Percentiles rank a stretch among this genome's conserved stretches.
Evolutionary conservation across 2,113 vertebrate species (phyloP).

Genomic region (Pterophyllum scalare): DNA sequence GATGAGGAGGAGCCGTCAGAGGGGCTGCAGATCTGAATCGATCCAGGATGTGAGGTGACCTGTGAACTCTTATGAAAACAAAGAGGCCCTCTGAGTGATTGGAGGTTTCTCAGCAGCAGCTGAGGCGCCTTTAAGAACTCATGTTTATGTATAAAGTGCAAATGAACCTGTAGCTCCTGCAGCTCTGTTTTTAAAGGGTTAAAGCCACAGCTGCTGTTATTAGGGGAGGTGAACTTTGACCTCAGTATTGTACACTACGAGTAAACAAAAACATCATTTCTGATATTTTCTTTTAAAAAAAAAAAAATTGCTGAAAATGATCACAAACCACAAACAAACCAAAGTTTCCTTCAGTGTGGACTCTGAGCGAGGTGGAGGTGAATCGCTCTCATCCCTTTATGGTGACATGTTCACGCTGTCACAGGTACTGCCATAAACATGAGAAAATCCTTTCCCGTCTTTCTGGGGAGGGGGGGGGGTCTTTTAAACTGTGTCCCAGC

Average conservation of each 20-base stretch:
- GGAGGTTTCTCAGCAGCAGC: neutral
- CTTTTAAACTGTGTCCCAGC: neutral
- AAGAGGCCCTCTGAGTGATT: neutral
- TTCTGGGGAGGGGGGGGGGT: neutral
- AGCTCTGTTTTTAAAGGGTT: neutral
- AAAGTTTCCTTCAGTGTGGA: neutral
- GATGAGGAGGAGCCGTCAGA: neutral
- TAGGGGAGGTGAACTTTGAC: neutral
- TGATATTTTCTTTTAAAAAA: neutral
- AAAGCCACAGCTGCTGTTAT: neutral
- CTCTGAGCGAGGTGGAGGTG: neutral
- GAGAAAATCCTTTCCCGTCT: neutral
- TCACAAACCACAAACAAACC: fast-evolving
- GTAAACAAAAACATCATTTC: neutral
- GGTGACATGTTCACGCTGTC: neutral
- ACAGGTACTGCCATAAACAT: neutral
- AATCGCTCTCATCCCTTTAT: neutral
- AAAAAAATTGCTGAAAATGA: neutral
- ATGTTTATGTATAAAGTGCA: neutral
- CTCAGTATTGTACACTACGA: neutral
- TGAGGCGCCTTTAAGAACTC: neutral
- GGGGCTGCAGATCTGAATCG: neutral
- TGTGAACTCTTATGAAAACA: neutral
- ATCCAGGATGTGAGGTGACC: neutral
- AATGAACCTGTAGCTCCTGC: neutral